Percentiles rank a stretch among this genome's conserved stretches.
Evolutionary conservation across 2,888 invertebrate genomes (phyloP).

Genomic region (Aelia acuminata): DNA sequence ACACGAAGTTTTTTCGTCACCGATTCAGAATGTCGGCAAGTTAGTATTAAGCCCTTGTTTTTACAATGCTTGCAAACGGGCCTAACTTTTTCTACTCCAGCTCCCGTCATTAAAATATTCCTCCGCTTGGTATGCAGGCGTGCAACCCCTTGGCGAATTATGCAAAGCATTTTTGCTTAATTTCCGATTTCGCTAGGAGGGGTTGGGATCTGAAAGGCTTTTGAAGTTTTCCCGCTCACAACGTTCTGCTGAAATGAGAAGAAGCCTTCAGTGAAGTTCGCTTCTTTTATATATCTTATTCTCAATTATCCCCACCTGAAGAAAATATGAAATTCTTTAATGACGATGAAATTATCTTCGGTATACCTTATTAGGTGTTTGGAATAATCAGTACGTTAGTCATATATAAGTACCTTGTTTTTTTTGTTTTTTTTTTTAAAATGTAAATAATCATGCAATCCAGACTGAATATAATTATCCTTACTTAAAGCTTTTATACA

Average conservation of each 20-base stretch:
- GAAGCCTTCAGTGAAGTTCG: background rate
- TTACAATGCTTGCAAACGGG: constrained; percentile 35
- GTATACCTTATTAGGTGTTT: background rate
- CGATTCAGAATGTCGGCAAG: constrained; percentile 24
- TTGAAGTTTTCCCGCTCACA: constrained; percentile 13
- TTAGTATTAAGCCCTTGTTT: background rate
- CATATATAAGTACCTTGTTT: background rate
- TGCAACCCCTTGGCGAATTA: background rate
- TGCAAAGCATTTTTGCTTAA: constrained; percentile 36
- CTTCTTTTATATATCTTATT: background rate
- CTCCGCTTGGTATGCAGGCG: background rate
- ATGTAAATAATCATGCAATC: background rate
- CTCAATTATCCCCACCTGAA: constrained; percentile 10
- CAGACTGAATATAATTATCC: background rate
- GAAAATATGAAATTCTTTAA: background rate
- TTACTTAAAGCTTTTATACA: background rate
- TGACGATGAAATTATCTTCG: background rate
- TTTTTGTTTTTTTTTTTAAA: background rate
- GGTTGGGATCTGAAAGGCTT: background rate
- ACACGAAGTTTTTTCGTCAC: background rate
- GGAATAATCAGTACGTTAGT: background rate
- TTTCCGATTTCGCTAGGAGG: background rate
- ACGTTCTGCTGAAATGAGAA: no score
- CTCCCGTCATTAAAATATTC: constrained; percentile 15
- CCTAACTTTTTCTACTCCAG: background rate